A percentile compares a stretch with the other conserved stretches of the same genome.
Conservation (phyloP, 2,888 invertebrate species). For the Exocentrus adspersus region DNA sequence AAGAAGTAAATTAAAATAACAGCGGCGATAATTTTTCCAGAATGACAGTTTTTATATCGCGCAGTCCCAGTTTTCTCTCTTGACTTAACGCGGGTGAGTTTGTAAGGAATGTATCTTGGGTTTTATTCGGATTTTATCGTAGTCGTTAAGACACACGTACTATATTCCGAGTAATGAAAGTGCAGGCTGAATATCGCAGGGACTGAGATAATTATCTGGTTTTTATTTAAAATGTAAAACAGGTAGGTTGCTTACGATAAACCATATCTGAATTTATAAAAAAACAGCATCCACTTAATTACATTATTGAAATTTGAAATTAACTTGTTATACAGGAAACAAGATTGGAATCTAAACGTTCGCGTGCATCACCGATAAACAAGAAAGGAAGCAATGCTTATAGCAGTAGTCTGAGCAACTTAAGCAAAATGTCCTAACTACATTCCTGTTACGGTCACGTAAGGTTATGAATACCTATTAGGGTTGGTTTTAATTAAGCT, state of each 20-base stretch:
- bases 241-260: too few relatives aligned
- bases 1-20: conserved; percentile 39
- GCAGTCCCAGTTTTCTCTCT: conserved; percentile 2
- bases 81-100: conserved; percentile 7
- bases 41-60: conserved; percentile 31
- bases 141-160: conserved; percentile 8
- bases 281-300: too few relatives aligned
- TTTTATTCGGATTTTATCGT: conserved; percentile 25
- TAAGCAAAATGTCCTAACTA: not conserved
- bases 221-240: not conserved
- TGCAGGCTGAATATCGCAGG: not conserved
- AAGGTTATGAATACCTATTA: conserved; percentile 1
- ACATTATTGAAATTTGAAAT: too few relatives aligned
- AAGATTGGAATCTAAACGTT: not conserved
- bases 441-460: not conserved
- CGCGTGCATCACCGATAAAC: not conserved
- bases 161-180: conserved; percentile 2
- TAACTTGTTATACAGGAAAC: not conserved
- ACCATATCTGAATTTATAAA: too few relatives aligned
- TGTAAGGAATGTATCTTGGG: conserved; percentile 20
- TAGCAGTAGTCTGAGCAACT: not conserved
- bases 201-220: conserved; percentile 8
- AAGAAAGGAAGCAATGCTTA: not conserved
- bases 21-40: conserved; percentile 36
- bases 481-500: not conserved